phyloP scores from a whole-genome alignment of 2,888 invertebrate species.

The Alsophila aescularia region DNA sequence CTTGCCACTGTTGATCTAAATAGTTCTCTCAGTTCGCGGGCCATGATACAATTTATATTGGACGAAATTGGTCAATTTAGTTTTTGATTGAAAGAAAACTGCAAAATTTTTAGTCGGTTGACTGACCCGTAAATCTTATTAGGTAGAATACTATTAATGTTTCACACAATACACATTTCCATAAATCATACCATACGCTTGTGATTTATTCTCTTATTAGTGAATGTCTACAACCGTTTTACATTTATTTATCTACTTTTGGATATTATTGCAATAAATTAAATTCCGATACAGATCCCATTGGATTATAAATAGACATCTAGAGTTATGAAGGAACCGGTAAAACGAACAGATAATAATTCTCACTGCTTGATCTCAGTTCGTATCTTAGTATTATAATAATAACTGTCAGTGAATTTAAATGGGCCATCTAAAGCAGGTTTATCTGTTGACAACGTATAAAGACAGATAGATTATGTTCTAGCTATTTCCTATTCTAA shows the following conservation, averaged over 20 bases:
- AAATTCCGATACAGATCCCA: too few relatives aligned
- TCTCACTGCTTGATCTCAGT: background rate
- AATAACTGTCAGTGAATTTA: constrained; percentile 22
- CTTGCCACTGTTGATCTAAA: constrained; percentile 11
- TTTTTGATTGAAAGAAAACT: constrained; percentile 14
- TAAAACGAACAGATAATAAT: background rate
- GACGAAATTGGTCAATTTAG: constrained; percentile 24
- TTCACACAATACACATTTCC: too few relatives aligned
- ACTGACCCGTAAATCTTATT: constrained; percentile 8
- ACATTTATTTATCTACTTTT: background rate
- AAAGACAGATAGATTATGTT: background rate
- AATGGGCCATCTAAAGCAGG: constrained; percentile 5
- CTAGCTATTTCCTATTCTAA: too few relatives aligned
- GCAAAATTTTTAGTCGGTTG: constrained; percentile 8
- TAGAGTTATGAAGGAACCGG: too few relatives aligned
- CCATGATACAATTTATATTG: constrained; percentile 12
- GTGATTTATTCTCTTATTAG: constrained; percentile 14
- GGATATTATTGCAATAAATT: background rate
- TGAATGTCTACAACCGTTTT: constrained; percentile 7
- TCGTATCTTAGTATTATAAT: background rate
- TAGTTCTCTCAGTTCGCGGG: constrained; percentile 8
- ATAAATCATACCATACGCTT: background rate
- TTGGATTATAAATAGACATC: too few relatives aligned
- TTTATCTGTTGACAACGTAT: constrained; percentile 2
- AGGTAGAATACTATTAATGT: constrained; percentile 1